A percentile compares a stretch with the other conserved stretches of the same genome.
These are phyloP conservation scores for Neodiprion pinetum DNA, from an alignment of 1,140 invertebrate species.

Conservation along the genomic window DNA sequence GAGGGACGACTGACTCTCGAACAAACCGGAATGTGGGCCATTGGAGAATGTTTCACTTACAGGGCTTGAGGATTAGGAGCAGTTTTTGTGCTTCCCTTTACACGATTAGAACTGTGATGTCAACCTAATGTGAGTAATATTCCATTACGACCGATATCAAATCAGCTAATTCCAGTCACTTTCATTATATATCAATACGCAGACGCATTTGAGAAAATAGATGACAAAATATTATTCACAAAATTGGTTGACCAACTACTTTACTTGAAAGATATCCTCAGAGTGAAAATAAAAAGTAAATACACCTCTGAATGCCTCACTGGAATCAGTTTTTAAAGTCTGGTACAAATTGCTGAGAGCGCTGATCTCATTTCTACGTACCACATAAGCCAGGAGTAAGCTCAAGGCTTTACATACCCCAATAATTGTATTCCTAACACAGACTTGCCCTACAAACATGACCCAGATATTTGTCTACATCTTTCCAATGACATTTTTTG, in stretches of 20 bases:
- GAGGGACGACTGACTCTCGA: neutral
- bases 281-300: too few species aligned
- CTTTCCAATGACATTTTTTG: too few species aligned
- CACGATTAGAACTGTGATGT: conserved; percentile 48
- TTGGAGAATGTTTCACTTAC: conserved; percentile 28
- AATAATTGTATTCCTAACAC: neutral
- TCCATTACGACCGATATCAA: neutral
- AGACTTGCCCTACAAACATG: neutral
- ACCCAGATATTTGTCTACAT: too few species aligned
- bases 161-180: neutral
- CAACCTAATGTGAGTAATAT: neutral
- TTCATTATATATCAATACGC: neutral
- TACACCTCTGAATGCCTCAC: neutral
- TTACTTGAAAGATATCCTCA: too few species aligned
- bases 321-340: neutral
- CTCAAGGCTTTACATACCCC: neutral
- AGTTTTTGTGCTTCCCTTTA: conserved; percentile 63
- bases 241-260: too few species aligned
- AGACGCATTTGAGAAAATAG: too few species aligned
- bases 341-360: neutral
- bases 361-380: neutral
- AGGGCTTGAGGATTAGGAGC: conserved; percentile 55
- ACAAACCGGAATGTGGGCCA: neutral
- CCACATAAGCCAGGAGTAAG: neutral
- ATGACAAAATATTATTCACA: too few species aligned